Conservation (phyloP, 2,888 invertebrate genomes). For the Zhuqinia jingwanae region DNA sequence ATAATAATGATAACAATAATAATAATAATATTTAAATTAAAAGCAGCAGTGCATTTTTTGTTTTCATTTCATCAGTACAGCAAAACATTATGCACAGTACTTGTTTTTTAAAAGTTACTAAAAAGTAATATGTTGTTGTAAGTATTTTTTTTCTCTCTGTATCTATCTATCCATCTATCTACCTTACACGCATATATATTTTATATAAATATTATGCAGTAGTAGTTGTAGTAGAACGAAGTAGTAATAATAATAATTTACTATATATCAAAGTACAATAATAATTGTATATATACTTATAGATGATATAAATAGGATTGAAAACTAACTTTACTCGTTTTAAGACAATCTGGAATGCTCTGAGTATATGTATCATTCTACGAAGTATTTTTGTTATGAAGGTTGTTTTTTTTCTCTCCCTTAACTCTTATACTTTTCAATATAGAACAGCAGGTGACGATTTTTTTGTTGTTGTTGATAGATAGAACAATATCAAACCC, state of each 20-base stretch:
- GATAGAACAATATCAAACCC: conserved; percentile 68
- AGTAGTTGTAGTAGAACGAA: conserved; percentile 44
- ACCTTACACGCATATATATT: background rate
- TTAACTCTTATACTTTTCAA: conserved; percentile 5
- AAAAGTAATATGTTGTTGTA: background rate
- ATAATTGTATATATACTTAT: conserved; percentile 31
- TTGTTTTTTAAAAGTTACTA: conserved; percentile 31
- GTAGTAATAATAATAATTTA: conserved; percentile 52
- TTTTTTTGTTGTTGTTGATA: conserved; percentile 45
- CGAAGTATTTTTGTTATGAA: conserved; percentile 38
- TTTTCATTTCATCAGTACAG: conserved; percentile 72
- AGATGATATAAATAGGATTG: conserved; percentile 58
- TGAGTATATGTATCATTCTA: conserved; percentile 72
- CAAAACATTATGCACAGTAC: conserved; percentile 71
- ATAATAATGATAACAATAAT: too few species aligned
- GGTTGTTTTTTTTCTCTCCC: conserved; percentile 44
- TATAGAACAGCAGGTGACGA: conserved; percentile 21
- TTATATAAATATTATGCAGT: conserved; percentile 12
- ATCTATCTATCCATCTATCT: background rate
- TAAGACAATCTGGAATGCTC: conserved; percentile 75
- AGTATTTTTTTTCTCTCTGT: conserved; percentile 20
- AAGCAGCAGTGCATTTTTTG: conserved; percentile 62
- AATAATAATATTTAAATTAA: conserved; percentile 16
- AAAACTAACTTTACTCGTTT: conserved; percentile 66
- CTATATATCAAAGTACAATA: conserved; percentile 37